These are phyloP conservation scores for Pagetopsis macropterus DNA, from an alignment of 2,797 vertebrate species.

Conservation along the genomic window DNA sequence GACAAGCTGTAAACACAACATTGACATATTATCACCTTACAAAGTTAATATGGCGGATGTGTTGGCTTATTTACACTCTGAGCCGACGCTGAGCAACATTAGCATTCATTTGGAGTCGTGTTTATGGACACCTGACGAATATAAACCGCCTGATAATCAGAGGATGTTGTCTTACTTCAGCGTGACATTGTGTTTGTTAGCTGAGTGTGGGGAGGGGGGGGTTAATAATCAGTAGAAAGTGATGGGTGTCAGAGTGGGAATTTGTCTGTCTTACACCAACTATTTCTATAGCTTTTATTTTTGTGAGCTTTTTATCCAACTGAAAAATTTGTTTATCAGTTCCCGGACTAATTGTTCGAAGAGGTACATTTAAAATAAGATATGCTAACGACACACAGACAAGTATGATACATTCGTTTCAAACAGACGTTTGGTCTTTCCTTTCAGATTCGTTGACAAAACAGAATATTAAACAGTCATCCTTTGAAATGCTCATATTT, in stretches of 20 bases:
- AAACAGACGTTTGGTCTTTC: not conserved
- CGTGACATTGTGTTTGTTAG: not conserved
- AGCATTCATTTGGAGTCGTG: not conserved
- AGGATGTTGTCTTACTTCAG: not conserved
- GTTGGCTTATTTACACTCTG: not conserved
- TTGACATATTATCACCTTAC: not conserved
- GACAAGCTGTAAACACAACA: not conserved
- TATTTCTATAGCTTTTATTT: not conserved
- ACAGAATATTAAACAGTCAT: not conserved
- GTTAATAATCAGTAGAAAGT: too few species aligned
- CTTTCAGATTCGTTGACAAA: not conserved
- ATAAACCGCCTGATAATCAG: slow-evolving; percentile 8
- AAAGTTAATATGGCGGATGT: not conserved
- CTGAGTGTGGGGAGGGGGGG: too few species aligned
- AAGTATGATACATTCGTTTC: too few species aligned
- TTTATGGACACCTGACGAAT: not conserved
- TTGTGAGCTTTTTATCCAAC: not conserved
- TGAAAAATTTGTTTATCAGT: too few species aligned
- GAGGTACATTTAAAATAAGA: too few species aligned
- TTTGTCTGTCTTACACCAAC: not conserved
- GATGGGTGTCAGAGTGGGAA: not conserved
- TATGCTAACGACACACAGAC: too few species aligned
- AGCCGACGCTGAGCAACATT: not conserved
- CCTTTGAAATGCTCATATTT: not conserved
- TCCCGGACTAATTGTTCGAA: too few species aligned